Evolutionary conservation across 2,113 vertebrate genomes (phyloP).

Genomic region (Tricholaema leucomelas): DNA sequence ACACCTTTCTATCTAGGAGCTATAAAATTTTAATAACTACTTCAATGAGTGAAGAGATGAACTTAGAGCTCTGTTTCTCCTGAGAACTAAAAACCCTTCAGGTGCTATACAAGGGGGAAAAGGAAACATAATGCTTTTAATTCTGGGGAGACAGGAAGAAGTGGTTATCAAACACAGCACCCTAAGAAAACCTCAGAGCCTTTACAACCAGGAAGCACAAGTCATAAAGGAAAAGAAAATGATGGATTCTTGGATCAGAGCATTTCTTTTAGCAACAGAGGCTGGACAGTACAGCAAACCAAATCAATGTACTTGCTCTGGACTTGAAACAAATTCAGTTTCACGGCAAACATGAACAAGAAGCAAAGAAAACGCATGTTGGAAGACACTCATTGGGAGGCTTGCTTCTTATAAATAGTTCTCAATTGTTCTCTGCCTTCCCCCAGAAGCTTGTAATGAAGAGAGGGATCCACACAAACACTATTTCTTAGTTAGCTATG

Average conservation of each 20-base stretch:
- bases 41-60: not conserved
- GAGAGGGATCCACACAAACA: not conserved
- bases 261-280: rapidly evolving
- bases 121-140: not conserved
- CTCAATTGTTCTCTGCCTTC: not conserved
- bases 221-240: not conserved
- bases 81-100: not conserved
- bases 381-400: not conserved
- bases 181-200: not conserved
- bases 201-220: not conserved
- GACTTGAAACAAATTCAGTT: not conserved
- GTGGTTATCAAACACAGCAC: not conserved
- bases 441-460: not conserved
- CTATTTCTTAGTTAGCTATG: not conserved
- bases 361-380: not conserved
- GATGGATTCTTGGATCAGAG: not conserved
- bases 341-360: not conserved
- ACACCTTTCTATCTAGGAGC: not conserved
- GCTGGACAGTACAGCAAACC: not conserved
- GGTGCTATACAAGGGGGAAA: not conserved
- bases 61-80: not conserved
- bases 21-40: not conserved
- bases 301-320: not conserved
- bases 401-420: not conserved
- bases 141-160: not conserved